phyloP scores from a whole-genome alignment of 1,140 invertebrate species.

The Nephila pilipes region DNA sequence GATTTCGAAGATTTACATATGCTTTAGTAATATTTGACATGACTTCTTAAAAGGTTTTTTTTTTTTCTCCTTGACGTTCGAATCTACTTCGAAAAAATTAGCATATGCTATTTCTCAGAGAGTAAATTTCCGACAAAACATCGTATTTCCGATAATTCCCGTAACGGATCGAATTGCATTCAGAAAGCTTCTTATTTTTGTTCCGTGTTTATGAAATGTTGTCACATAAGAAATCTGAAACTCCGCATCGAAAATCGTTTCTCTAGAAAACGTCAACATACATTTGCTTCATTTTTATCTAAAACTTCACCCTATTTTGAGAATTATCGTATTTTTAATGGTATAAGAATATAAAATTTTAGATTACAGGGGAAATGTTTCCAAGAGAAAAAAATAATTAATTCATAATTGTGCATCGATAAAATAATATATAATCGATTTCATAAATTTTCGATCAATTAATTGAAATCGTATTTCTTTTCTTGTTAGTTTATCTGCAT shows the following conservation, averaged over 20 bases:
- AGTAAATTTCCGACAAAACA: not conserved
- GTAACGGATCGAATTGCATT: not conserved
- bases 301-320: not conserved
- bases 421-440: too few species aligned
- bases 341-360: not conserved
- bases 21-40: not conserved
- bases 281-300: not conserved
- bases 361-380: too few species aligned
- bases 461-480: too few species aligned
- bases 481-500: too few species aligned
- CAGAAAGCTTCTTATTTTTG: not conserved
- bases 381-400: too few species aligned
- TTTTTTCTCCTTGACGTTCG: not conserved
- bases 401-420: too few species aligned
- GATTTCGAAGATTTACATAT: slow-evolving; percentile 23
- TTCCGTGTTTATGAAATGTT: not conserved
- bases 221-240: not conserved
- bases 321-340: not conserved
- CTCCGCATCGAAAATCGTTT: not conserved
- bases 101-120: not conserved
- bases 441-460: too few species aligned
- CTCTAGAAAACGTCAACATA: not conserved
- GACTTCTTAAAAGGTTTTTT: not conserved
- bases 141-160: not conserved
- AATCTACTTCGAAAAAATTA: not conserved